Evolutionary conservation across 2,888 invertebrate genomes (phyloP), one percentile per base, ranked within the genome.

Genomic region (Hydropsyche betteni): DNA sequence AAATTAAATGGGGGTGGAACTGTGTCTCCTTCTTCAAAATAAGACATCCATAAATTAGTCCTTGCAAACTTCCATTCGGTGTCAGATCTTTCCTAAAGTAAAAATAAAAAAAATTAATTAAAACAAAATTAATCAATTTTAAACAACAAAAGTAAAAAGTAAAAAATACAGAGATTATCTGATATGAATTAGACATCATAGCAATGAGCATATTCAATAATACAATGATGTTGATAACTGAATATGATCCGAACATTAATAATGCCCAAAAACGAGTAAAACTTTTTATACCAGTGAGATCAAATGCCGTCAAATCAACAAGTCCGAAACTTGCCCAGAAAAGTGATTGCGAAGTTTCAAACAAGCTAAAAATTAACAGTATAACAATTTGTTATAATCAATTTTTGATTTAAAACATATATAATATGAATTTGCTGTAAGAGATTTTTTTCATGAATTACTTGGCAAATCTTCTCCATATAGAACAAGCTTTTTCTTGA

Each of bases 151-250:
- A 2, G 69, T 51, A n/a, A 68, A 2, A 24, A 24, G 2, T 24
- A 24, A 24, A 16, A 88, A 91, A 90, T 87, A 96, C 97, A 81
- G 97, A 98, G 82, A 99, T 99, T 79, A 97, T 95, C 86, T 98
- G 97, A 86, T 98, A 99, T 0, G 98, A 98, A 85, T 97, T 98
- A 77, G 97, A 97, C 98, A 99, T 98, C 99, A 99, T 99, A 82
- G 99, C 99, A 83, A 99, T 98, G 55, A 99, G 91, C 93, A 99
- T 96, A 86, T 99, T 99, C 79, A 99, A 90, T 36, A 99, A 89
- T 0, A 99, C 98, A 81, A 99, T 97, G 80, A 99, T 94, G 84
- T 98, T 97, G 85, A 99, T 98, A 78, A 96, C 97, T 75, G 97
- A 97, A 86, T 99, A 99, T 5, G 95, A 96, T 58, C 99, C 99